Percentiles rank a stretch among this genome's conserved stretches.
phyloP scores from a whole-genome alignment of 2,888 invertebrate genomes.

The Brachypalpus laphriformis region DNA sequence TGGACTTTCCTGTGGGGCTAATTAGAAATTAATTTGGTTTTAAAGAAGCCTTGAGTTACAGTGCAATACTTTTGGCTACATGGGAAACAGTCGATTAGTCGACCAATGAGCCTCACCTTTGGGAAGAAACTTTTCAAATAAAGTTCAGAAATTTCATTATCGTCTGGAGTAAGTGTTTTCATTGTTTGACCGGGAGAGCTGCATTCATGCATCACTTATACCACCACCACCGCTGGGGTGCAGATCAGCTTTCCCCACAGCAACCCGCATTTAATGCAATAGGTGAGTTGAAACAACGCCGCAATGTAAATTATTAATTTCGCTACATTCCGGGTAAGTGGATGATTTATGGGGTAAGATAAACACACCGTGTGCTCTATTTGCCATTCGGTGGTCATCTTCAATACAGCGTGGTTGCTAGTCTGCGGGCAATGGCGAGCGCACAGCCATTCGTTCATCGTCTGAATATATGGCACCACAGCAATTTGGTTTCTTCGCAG shows the following conservation, averaged over 20 bases:
- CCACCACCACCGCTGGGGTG: constrained; percentile 10
- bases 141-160: constrained; percentile 63
- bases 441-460: not conserved
- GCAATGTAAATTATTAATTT: constrained; percentile 74
- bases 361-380: constrained; percentile 50
- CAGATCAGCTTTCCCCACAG: not conserved
- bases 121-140: constrained; percentile 65
- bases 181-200: constrained; percentile 23
- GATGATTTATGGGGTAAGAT: constrained; percentile 72
- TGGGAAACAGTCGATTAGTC: constrained; percentile 12
- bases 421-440: constrained; percentile 51
- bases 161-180: constrained; percentile 13
- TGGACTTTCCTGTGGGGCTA: constrained; percentile 61
- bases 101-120: constrained; percentile 17
- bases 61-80: not conserved
- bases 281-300: constrained; percentile 38
- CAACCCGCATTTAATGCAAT: constrained; percentile 51
- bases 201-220: constrained; percentile 41
- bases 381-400: constrained; percentile 68
- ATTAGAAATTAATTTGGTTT: constrained; percentile 68
- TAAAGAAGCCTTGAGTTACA: constrained; percentile 22
- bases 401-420: constrained; percentile 50
- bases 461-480: constrained; percentile 40
- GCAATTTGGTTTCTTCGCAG: constrained; percentile 52
- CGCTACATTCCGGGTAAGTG: constrained; percentile 61